Conservation (phyloP, 1,140 invertebrate genomes). For the Tachypleus tridentatus region DNA sequence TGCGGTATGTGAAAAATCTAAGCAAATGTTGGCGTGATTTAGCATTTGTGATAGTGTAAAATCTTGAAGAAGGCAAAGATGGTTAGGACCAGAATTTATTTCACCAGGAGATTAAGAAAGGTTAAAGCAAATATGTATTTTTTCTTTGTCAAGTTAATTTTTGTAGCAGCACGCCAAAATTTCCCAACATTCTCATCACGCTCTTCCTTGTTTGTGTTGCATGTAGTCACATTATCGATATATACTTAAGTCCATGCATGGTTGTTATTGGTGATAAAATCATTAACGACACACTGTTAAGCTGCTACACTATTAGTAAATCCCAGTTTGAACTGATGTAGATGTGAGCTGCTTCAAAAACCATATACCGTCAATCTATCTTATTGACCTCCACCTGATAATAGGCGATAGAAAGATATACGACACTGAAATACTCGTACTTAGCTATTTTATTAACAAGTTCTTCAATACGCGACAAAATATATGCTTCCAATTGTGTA, state of each 20-base stretch:
- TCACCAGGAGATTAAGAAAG: conserved; percentile 3
- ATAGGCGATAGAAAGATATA: conserved; percentile 31
- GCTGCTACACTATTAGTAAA: conserved; percentile 24
- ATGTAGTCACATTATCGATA: conserved; percentile 22
- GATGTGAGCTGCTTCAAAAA: conserved; percentile 25
- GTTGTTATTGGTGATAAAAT: conserved; percentile 27
- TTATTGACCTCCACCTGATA: conserved; percentile 28
- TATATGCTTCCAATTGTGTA: conserved; percentile 12
- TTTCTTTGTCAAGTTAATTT: conserved; percentile 12
- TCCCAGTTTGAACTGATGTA: conserved; percentile 30
- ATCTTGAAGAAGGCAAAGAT: conserved; percentile 9
- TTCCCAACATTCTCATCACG: conserved; percentile 13
- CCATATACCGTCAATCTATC: conserved; percentile 22
- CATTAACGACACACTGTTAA: conserved; percentile 32
- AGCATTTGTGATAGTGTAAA: conserved; percentile 9
- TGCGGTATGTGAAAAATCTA: conserved; percentile 9
- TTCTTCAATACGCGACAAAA: conserved; percentile 11
- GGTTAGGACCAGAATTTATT: conserved; percentile 14
- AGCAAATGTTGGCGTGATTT: conserved; percentile 5
- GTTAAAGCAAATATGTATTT: conserved; percentile 11
- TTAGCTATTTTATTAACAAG: conserved; percentile 16
- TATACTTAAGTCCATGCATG: conserved; percentile 16
- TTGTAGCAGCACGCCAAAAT: conserved; percentile 8
- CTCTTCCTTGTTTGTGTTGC: conserved; percentile 6
- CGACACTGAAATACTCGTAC: conserved; percentile 23